These are phyloP conservation scores for Lepidocolaptes lacrymiger DNA, from an alignment of 2,797 vertebrate species.

Conservation along the genomic window DNA sequence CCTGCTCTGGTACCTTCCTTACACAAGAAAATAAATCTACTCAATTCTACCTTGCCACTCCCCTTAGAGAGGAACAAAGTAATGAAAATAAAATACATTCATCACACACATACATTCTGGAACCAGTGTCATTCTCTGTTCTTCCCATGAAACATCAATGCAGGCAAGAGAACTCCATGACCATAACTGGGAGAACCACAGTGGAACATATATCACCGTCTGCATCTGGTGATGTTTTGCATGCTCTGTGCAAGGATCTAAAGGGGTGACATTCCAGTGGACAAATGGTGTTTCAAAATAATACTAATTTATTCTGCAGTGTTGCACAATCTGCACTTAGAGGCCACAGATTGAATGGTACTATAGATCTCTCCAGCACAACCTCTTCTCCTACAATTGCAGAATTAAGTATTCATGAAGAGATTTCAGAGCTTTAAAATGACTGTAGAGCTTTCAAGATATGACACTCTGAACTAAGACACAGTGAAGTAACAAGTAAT, in stretches of 20 bases:
- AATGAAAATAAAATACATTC: slow-evolving; percentile 20
- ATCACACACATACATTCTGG: background rate
- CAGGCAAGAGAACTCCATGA: background rate
- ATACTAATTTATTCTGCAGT: slow-evolving; percentile 46
- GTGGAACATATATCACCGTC: slow-evolving; percentile 16
- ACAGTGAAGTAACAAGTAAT: slow-evolving; percentile 33
- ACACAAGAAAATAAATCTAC: background rate
- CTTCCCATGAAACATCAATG: background rate
- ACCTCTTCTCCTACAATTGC: slow-evolving; percentile 36
- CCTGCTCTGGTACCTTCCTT: background rate
- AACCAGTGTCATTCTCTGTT: background rate
- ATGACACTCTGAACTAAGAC: slow-evolving; percentile 24
- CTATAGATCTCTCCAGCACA: slow-evolving; percentile 34
- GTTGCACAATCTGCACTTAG: slow-evolving; percentile 12
- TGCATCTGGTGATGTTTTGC: background rate
- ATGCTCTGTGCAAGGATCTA: background rate
- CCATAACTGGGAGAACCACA: background rate
- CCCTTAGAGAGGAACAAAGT: background rate
- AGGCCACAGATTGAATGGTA: slow-evolving; percentile 33
- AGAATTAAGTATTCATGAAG: slow-evolving; percentile 63
- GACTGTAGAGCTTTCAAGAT: slow-evolving; percentile 57
- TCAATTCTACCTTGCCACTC: background rate
- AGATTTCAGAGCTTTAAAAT: slow-evolving; percentile 60
- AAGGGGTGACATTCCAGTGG: slow-evolving; percentile 43
- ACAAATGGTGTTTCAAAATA: slow-evolving; percentile 36